A percentile compares a stretch with the other conserved stretches of the same genome.
phyloP scores from a whole-genome alignment of 2,113 vertebrate species.

The Ptychochromis oligacanthus region DNA sequence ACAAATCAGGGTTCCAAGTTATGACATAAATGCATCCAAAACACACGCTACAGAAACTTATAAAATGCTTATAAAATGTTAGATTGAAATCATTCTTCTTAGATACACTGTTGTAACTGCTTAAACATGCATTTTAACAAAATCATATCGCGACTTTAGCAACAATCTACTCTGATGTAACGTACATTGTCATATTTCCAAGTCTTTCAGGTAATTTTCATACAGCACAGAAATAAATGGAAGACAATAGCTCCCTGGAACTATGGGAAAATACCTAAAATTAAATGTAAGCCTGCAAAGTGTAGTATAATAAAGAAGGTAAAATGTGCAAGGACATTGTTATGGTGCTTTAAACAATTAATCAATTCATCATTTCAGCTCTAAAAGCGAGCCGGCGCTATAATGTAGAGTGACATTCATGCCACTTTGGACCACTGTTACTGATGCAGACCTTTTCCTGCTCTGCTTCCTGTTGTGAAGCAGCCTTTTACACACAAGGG shows the following conservation, averaged over 20 bases:
- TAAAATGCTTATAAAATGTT: too few relatives aligned
- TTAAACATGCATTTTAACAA: not conserved
- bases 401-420: not conserved
- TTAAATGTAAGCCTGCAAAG: not conserved
- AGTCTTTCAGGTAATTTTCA: not conserved
- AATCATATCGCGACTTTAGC: not conserved
- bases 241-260: not conserved
- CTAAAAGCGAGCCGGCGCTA: not conserved
- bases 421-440: not conserved
- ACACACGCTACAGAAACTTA: not conserved
- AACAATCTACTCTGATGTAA: not conserved
- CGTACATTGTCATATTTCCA: not conserved
- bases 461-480: conserved; percentile 65
- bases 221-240: not conserved
- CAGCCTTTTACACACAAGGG: conserved; percentile 63
- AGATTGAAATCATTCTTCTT: not conserved
- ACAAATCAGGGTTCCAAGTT: not conserved
- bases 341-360: not conserved
- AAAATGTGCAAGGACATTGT: not conserved
- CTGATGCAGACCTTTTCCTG: conserved; percentile 35
- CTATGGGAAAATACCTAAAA: not conserved
- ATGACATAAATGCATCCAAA: not conserved
- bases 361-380: not conserved
- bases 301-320: not conserved
- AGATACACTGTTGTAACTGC: not conserved